A percentile compares a stretch with the other conserved stretches of the same genome.
phyloP scores from a whole-genome alignment of 2,797 vertebrate genomes.

The Florisuga fusca region DNA sequence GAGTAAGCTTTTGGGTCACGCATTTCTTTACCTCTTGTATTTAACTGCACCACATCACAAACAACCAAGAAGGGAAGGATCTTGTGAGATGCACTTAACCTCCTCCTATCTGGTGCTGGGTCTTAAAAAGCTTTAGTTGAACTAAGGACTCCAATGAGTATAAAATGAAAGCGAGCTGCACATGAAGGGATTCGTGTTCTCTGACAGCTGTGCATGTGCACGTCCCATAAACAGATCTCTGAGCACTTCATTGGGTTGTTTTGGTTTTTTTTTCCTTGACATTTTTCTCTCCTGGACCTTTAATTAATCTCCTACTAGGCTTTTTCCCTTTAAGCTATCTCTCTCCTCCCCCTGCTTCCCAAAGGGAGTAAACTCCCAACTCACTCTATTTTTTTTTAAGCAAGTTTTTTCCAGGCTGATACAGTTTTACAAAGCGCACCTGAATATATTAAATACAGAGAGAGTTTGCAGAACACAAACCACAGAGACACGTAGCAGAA shows the following conservation, averaged over 20 bases:
- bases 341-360: background rate
- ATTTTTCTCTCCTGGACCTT: constrained; percentile 75
- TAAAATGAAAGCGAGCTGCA: constrained; percentile 72
- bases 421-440: constrained; percentile 54
- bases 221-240: constrained; percentile 62
- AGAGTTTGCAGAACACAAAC: constrained; percentile 18
- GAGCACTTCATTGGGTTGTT: constrained; percentile 29
- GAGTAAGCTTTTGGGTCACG: constrained; percentile 27
- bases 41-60: constrained; percentile 15
- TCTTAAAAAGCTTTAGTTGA: constrained; percentile 72
- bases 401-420: constrained; percentile 56
- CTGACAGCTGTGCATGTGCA: constrained; percentile 67
- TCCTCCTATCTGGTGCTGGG: constrained; percentile 61
- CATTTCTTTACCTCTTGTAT: background rate
- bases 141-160: constrained; percentile 71
- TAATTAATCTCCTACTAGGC: constrained; percentile 77
- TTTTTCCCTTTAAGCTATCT: constrained; percentile 58
- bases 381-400: constrained; percentile 16
- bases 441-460: constrained; percentile 54
- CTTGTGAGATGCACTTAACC: constrained; percentile 51
- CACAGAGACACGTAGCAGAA: background rate
- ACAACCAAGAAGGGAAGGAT: constrained; percentile 28
- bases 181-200: constrained; percentile 55
- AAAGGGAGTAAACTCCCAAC: background rate
- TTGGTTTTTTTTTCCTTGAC: constrained; percentile 53